Base-by-base conservation (phyloP, 2,113 vertebrate genomes). In the human (Homo sapiens) region DNA sequence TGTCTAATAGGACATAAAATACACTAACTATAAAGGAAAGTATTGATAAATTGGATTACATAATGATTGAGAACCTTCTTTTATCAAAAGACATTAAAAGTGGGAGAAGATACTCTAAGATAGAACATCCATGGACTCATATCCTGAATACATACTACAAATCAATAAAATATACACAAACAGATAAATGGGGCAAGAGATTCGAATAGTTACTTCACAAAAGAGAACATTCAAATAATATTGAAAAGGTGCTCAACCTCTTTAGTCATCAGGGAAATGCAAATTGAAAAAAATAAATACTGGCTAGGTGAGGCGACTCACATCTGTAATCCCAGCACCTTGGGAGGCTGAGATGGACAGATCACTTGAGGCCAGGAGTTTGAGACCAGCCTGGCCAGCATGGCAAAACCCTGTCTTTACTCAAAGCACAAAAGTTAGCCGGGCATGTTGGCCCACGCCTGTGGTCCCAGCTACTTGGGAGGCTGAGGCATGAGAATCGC, bases 91-190 rank as follows among this genome's bases (percentile, higher is more conserved):
- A 50, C 50, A 87, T 68, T 68, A 43, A n/a, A 16, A 35, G 14
- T 50, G 27, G 55, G 38, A 85, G 81, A 79, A 85, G 76, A 79
- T 55, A 83, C 0, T 55, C 0, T 79, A 97, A 61, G 27, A 83
- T 81, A 94, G 25, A 80, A 48, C 61, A 85, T 32, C 25, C 73
- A 89, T 89, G 50, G 52, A 94, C 38, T 84, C 43, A 32, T 83
- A 76, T 81, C 40, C 14, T 30, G 32, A 80, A 80, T 79, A 89
- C 61, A 80, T 81, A 76, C 40, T 80, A 70, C 14, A 92, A 82
- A 68, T 57, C 79, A 91, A 50, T n/a, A n/a, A 92, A 95, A 75
- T 48, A 89, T 22, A 66, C 16, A 84, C 30, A 96, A 75, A 59
- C 11, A 43, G 14, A 45, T 83, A 59, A 59, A 59, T 32, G 3